Conservation (phyloP, 2,113 vertebrate genomes). For the Bombycilla garrulus region DNA sequence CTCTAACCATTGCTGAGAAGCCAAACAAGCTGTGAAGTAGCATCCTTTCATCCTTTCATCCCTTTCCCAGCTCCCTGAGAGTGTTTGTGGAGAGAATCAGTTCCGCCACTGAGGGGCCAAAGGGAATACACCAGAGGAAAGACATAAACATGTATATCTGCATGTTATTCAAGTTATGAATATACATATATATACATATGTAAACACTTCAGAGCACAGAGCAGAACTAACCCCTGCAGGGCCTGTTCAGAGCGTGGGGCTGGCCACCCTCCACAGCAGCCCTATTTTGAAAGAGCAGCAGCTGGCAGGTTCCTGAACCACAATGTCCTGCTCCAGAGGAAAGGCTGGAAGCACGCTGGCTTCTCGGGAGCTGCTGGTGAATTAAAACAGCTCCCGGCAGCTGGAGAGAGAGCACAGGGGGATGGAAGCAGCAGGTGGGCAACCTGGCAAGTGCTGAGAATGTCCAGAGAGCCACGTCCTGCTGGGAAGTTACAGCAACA, state of each 20-base stretch:
- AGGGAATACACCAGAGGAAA: not conserved
- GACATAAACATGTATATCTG: not conserved
- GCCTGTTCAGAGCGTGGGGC: not conserved
- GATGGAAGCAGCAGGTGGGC: not conserved
- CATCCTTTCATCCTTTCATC: not conserved
- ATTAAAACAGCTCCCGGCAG: not conserved
- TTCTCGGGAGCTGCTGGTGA: not conserved
- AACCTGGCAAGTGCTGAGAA: not conserved
- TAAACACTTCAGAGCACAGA: not conserved
- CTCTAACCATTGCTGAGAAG: not conserved
- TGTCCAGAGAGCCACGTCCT: not conserved
- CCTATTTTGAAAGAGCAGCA: not conserved
- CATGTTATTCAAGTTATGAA: not conserved
- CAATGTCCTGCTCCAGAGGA: accelerated
- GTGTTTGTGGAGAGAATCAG: accelerated
- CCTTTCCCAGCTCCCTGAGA: not conserved
- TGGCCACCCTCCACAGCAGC: not conserved
- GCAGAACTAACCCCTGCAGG: not conserved
- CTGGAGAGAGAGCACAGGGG: not conserved
- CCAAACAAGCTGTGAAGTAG: not conserved
- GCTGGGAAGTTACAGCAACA: not conserved
- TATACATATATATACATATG: not conserved
- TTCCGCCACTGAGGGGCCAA: not conserved
- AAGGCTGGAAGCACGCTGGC: not conserved
- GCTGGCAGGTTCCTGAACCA: not conserved